Evolutionary conservation across 2,113 vertebrate genomes (phyloP), one percentile per base, ranked within the genome.

Genomic region (Nycticorax nycticorax): DNA sequence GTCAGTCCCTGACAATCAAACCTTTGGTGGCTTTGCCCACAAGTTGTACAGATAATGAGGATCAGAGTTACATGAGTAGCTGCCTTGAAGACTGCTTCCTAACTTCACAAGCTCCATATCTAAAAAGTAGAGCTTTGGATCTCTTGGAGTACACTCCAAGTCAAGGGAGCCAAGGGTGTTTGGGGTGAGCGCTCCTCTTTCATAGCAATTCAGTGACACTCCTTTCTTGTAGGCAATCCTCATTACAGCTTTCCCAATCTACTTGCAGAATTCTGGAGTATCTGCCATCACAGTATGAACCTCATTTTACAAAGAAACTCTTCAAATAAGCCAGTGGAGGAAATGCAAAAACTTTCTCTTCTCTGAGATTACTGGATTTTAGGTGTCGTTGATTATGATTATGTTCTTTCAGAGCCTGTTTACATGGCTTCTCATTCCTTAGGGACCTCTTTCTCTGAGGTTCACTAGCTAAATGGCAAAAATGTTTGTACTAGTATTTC

Each of bases 161-260:
- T 2, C 2, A 4, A 55, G 20, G 19, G 19, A 9, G 1, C 9
- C 24, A 41, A 18, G 12, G 18, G 5, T 48, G 8, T 33, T 41
- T 45, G 62, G 13, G 13, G 15, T 39, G 28, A 52, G 16, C 5
- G 2, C 12, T 35, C 20, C 16, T 77, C 68, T 47, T 52, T 73
- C 63, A 47, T 9, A 48, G 14, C 3, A 66, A 8, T 7, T 63
- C 41, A n/a, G 28, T 59, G 20, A 17, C 12, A 3, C 12, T 30
- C 14, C 12, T 48, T 74, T 45, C 52, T 32, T 41, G 18, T 5
- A 50, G 22, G 28, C 20, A 72, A 55, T n/a, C 14, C 10, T 68
- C 5, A 1, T 59, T 55, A 50, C 13, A 72, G 39, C 20, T 52
- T 79, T 93, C 22, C 28, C 45, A 79, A 0, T 33, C 20, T 59